phyloP scores from a whole-genome alignment of 1,140 invertebrate species.

The Armadillidium nasatum region DNA sequence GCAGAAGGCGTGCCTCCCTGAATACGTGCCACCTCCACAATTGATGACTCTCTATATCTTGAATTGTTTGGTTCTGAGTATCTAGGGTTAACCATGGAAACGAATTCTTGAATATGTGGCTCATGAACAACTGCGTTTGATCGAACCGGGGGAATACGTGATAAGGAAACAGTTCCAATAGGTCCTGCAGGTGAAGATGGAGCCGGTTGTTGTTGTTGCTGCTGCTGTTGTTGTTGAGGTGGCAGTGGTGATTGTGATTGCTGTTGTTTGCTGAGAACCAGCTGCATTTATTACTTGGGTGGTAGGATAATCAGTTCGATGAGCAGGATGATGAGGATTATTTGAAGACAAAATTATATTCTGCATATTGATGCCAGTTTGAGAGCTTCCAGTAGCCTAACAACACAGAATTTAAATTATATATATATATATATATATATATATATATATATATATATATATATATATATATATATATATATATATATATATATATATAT shows the following conservation, averaged over 20 bases:
- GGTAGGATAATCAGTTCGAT: neutral
- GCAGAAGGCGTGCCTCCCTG: neutral
- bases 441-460: too few species aligned
- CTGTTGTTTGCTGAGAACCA: neutral
- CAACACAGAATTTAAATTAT: too few species aligned
- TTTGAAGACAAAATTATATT: neutral
- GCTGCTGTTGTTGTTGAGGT: neutral
- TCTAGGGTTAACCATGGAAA: neutral
- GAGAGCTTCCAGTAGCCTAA: neutral
- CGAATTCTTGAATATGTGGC: neutral
- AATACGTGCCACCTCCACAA: neutral
- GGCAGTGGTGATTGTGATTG: neutral
- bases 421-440: too few species aligned
- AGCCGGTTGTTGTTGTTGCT: neutral
- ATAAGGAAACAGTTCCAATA: neutral
- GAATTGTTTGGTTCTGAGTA: neutral
- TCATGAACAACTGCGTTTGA: neutral
- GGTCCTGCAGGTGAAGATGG: neutral
- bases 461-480: too few species aligned
- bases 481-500: too few species aligned
- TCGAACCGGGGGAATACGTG: neutral
- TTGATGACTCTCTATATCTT: neutral
- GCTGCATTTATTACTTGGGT: neutral
- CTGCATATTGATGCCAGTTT: neutral
- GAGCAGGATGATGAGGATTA: neutral